Base-by-base conservation (phyloP, 2,888 invertebrate species). In the Buathra laborator region DNA sequence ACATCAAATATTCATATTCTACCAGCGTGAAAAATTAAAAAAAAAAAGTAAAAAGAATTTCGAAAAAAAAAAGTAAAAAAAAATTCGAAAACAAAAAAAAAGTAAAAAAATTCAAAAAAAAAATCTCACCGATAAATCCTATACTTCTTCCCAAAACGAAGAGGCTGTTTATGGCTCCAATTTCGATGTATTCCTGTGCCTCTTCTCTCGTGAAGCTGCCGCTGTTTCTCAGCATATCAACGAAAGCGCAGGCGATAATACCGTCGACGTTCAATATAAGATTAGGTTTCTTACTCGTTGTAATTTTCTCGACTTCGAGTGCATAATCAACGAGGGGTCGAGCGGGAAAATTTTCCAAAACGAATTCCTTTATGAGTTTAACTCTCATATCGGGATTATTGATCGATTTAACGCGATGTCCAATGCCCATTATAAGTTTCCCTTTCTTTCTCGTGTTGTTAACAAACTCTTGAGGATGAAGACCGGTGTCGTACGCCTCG, bases 271-370 rank as follows among this genome's bases (percentile, higher is more conserved):
- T 99, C 85, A 99, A 96, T 93, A 99, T 99, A 81, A 99, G 96
- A 95, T 99, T 99, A n/a, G 99, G 99, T 95, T 99, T 99, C 96
- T 99, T 99, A 90, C 99, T 97, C 2, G 99, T 99, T 24, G 99
- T 99, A 92, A 99, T 98, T 93, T 99, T 99, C 92, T 99, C 99
- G 48, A 99, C 99, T 95, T 99, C 99, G 12, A 99, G 95, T 0
- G 99, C 99, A 94, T 99, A 99, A 86, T 97, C 96, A 12, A 99
- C 96, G n/a, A 99, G 95, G 0, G 99, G 99, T 89, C 98, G 98
- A 3, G 97, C 96, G 1, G 99, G 99, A 95, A 99, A 99, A 92
- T 98, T 97, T 81, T 98, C 96, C 94, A 98, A 95, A 24, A 99
- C 99, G 94, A 97, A 99, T 90, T 99, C 98, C 93, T 99, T 99